These are phyloP conservation scores for Melanogrammus aeglefinus DNA, from an alignment of 2,797 vertebrate species.

Conservation along the genomic window DNA sequence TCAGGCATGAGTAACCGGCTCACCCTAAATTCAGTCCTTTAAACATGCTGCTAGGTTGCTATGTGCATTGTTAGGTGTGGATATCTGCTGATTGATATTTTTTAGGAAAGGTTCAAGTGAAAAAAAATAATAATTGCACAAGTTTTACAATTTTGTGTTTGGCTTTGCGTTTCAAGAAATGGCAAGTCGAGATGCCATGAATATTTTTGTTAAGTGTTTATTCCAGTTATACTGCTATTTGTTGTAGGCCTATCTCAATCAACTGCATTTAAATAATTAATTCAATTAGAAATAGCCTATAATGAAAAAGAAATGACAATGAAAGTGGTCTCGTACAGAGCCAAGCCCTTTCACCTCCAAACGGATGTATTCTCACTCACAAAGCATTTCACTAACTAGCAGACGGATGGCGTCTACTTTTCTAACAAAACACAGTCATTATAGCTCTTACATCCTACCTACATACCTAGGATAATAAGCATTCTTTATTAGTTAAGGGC, in stretches of 20 bases:
- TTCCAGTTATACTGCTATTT: neutral
- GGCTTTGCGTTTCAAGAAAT: neutral
- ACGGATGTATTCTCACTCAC: neutral
- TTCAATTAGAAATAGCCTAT: neutral
- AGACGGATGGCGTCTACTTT: neutral
- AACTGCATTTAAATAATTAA: neutral
- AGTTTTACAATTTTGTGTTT: neutral
- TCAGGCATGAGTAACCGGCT: conserved; percentile 22
- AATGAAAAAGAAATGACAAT: neutral
- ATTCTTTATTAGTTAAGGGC: neutral
- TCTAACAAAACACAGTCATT: neutral
- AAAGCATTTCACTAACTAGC: neutral
- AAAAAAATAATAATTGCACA: too few relatives aligned
- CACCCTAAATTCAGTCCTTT: neutral
- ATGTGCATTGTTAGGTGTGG: neutral
- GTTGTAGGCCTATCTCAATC: neutral
- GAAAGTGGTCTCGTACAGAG: neutral
- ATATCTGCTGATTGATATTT: neutral
- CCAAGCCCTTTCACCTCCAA: neutral
- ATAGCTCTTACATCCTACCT: neutral
- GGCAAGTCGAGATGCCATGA: neutral
- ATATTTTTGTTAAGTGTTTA: neutral
- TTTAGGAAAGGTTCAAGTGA: neutral
- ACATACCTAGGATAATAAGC: neutral
- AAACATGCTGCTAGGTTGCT: neutral